phyloP scores from a whole-genome alignment of 2,888 invertebrate genomes.

The Diabrotica balteata region DNA sequence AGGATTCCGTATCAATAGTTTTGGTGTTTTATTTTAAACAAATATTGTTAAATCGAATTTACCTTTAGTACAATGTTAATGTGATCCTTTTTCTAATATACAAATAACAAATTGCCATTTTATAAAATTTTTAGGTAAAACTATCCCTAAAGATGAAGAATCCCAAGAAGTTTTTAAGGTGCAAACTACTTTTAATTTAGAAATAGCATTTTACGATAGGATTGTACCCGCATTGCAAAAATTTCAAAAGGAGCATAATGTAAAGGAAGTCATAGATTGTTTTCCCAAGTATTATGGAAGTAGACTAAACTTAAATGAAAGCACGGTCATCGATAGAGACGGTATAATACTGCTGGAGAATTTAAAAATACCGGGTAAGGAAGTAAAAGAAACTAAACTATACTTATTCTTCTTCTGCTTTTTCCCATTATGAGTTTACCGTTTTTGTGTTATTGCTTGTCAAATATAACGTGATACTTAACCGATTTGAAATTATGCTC shows the following conservation, averaged over 20 bases:
- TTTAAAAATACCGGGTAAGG: conserved; percentile 54
- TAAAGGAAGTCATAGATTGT: conserved; percentile 56
- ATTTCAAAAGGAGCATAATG: conserved; percentile 58
- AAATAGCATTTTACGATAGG: conserved; percentile 63
- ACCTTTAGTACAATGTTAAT: too few species aligned
- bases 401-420: too few species aligned
- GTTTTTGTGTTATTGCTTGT: too few species aligned
- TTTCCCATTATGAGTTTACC: too few species aligned
- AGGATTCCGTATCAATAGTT: too few species aligned
- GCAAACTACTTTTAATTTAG: conserved; percentile 62
- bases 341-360: conserved; percentile 64
- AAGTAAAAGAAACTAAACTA: not conserved
- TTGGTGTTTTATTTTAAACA: too few species aligned
- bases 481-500: too few species aligned
- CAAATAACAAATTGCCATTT: too few species aligned
- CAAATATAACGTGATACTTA: too few species aligned
- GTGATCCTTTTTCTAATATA: too few species aligned
- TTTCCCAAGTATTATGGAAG: conserved; percentile 48
- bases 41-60: too few species aligned
- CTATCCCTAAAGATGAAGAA: conserved; percentile 28
- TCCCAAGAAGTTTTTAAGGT: conserved; percentile 61
- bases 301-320: conserved; percentile 40
- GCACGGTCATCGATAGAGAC: conserved; percentile 59
- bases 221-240: conserved; percentile 60
- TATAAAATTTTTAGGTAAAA: conserved; percentile 20